phyloP scores from a whole-genome alignment of 1,140 invertebrate species.

The Papilio aristodemus region DNA sequence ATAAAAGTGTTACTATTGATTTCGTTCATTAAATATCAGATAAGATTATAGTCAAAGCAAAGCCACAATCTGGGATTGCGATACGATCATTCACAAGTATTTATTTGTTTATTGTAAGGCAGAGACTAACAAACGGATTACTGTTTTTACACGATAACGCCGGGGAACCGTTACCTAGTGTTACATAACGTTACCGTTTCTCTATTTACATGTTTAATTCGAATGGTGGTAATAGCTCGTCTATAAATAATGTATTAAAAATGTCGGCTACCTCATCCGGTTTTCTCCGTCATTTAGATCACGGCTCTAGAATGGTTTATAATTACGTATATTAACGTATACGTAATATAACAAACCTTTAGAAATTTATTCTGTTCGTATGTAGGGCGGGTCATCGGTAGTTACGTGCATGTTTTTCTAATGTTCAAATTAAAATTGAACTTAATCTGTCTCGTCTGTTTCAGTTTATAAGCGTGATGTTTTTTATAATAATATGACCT shows the following conservation, averaged over 20 bases:
- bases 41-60: too few species aligned
- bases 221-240: background rate
- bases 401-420: too few species aligned
- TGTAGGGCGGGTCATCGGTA: background rate
- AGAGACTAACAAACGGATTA: background rate
- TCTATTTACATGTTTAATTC: background rate
- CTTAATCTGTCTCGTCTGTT: too few species aligned
- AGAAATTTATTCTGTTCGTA: constrained; percentile 5
- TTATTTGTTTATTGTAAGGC: background rate
- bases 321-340: constrained; percentile 4
- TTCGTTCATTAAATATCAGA: background rate
- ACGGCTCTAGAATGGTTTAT: constrained; percentile 7
- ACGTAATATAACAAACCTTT: background rate
- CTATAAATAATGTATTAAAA: constrained; percentile 11
- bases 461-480: background rate
- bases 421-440: too few species aligned
- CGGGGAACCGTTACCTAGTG: too few species aligned
- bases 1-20: constrained; percentile 43
- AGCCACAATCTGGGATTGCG: too few species aligned
- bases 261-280: constrained; percentile 1
- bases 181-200: background rate
- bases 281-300: constrained; percentile 9
- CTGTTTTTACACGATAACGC: too few species aligned
- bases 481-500: too few species aligned
- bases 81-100: background rate